Conservation (phyloP, 2,888 invertebrate genomes). For the Thymelicus sylvestris region DNA sequence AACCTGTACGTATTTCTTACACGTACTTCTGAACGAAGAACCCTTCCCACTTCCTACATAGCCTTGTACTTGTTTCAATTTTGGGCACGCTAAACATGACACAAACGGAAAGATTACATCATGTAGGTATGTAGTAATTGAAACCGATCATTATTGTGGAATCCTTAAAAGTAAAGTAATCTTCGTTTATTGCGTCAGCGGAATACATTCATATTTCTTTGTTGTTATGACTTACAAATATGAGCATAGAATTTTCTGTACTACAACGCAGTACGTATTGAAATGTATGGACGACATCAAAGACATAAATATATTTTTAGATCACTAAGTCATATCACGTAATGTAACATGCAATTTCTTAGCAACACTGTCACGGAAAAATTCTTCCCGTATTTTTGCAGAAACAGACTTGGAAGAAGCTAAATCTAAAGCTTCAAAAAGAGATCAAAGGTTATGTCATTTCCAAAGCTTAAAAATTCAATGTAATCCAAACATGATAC, state of each 20-base stretch:
- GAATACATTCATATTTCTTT: slow-evolving; percentile 6
- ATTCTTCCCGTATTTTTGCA: slow-evolving; percentile 9
- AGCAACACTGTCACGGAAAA: slow-evolving; percentile 11
- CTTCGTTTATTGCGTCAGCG: slow-evolving; percentile 16
- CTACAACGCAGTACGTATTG: background rate
- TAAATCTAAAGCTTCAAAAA: slow-evolving; percentile 30
- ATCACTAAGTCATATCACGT: background rate
- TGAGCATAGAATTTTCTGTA: background rate
- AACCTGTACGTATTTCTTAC: no score
- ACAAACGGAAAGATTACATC: slow-evolving; percentile 19
- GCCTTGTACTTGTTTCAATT: no score
- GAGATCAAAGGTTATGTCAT: background rate
- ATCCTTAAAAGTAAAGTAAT: slow-evolving; percentile 31
- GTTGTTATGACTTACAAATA: slow-evolving; percentile 2
- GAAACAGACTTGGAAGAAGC: slow-evolving; percentile 2
- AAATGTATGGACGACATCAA: background rate
- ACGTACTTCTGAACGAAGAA: no score
- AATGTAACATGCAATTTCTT: slow-evolving; percentile 11
- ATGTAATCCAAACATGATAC: background rate
- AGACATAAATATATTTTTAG: background rate
- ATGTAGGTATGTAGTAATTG: slow-evolving; percentile 27
- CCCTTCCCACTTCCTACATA: no score
- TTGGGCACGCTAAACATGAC: background rate
- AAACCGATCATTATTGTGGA: slow-evolving; percentile 26
- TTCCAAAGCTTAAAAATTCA: slow-evolving; percentile 13